These are phyloP conservation scores for Coelopa frigida DNA, from an alignment of 1,140 invertebrate genomes.

Conservation along the genomic window DNA sequence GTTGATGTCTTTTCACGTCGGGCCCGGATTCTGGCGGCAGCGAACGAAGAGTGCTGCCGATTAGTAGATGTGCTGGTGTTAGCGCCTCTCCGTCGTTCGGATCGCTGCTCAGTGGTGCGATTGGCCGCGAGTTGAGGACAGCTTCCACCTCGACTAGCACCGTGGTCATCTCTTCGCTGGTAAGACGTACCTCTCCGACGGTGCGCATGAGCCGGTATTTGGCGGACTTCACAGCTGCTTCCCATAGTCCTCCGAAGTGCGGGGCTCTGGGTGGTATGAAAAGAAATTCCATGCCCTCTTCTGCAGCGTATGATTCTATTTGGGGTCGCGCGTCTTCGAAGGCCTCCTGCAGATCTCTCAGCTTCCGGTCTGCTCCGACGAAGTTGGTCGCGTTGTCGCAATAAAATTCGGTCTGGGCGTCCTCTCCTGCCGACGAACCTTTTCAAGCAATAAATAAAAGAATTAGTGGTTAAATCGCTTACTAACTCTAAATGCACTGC, in stretches of 20 bases:
- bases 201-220: no score
- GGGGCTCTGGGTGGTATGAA: slow-evolving; percentile 26
- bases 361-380: slow-evolving; percentile 15
- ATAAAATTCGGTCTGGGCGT: slow-evolving; percentile 14
- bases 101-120: slow-evolving; percentile 14
- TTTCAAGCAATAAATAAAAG: slow-evolving; percentile 18
- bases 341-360: slow-evolving; percentile 8
- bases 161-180: slow-evolving; percentile 10
- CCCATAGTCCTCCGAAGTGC: slow-evolving; percentile 29
- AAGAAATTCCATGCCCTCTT: slow-evolving; percentile 19
- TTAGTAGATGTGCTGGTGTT: slow-evolving; percentile 31
- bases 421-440: slow-evolving; percentile 20
- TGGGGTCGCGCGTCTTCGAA: slow-evolving; percentile 4
- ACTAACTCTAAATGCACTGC: slow-evolving; percentile 28
- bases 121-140: slow-evolving; percentile 21
- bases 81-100: slow-evolving; percentile 17
- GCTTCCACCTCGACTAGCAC: slow-evolving; percentile 19
- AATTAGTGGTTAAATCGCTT: slow-evolving; percentile 16
- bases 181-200: slow-evolving; percentile 6
- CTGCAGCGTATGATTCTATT: not conserved
- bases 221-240: slow-evolving; percentile 14
- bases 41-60: slow-evolving; percentile 14
- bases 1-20: no score
- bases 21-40: not conserved
- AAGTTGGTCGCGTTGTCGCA: slow-evolving; percentile 41